phyloP scores from a whole-genome alignment of 2,797 vertebrate genomes.

The Enteromius unitaeniatus region DNA sequence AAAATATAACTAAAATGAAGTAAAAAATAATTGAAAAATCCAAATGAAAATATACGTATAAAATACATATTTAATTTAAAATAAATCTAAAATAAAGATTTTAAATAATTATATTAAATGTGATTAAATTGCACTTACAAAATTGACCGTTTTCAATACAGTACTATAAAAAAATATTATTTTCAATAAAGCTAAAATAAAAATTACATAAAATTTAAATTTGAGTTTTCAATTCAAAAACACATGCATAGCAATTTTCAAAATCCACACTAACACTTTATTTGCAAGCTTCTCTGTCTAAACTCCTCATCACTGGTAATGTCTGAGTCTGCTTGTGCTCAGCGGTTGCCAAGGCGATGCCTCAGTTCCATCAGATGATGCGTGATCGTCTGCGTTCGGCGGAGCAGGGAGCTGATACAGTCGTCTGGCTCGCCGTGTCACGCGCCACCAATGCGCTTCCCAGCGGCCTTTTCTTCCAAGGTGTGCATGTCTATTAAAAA shows the following conservation, averaged over 20 bases:
- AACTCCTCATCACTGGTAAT: neutral
- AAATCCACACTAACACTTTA: neutral
- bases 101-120: no score
- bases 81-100: no score
- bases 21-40: neutral
- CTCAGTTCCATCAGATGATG: constrained; percentile 79
- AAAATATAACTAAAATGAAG: neutral
- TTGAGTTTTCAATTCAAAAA: neutral
- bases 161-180: neutral
- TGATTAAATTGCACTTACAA: no score
- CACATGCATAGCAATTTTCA: neutral
- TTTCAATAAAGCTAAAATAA: neutral
- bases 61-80: no score
- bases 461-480: constrained; percentile 79
- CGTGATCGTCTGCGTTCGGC: constrained; percentile 69
- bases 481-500: constrained; percentile 53
- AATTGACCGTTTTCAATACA: no score
- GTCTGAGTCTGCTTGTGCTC: neutral
- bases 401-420: constrained; percentile 76
- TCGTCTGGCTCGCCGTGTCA: constrained; percentile 76
- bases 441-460: constrained; percentile 60
- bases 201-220: neutral
- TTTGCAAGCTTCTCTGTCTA: constrained; percentile 4
- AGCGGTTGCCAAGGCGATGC: constrained; percentile 77
- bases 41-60: no score